Conservation (phyloP, 2,888 invertebrate genomes). For the Cephus spinipes region DNA sequence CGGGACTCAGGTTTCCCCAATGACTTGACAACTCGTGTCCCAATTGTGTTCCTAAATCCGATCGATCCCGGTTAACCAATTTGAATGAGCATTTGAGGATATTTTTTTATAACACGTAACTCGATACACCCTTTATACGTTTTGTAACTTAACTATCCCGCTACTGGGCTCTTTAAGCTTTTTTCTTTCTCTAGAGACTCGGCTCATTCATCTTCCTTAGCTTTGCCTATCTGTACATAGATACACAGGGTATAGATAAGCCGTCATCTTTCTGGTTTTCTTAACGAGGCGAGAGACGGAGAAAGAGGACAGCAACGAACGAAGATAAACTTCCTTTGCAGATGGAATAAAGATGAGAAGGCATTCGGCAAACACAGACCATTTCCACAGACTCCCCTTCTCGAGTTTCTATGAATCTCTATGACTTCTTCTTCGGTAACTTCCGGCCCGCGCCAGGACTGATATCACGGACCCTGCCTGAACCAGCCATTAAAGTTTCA, state of each 20-base stretch:
- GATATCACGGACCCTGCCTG: slow-evolving; percentile 47
- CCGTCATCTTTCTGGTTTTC: background rate
- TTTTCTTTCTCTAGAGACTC: background rate
- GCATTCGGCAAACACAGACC: slow-evolving; percentile 47
- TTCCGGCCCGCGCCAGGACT: slow-evolving; percentile 39
- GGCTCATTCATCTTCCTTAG: background rate
- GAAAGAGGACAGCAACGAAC: background rate
- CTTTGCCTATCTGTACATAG: background rate
- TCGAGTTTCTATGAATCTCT: slow-evolving; percentile 41
- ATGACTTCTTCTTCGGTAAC: slow-evolving; percentile 41
- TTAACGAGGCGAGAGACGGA: background rate
- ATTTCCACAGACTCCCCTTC: slow-evolving; percentile 21
- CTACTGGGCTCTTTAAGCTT: background rate
- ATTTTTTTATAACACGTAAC: background rate
- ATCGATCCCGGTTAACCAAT: background rate
- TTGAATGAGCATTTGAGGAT: background rate
- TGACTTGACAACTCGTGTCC: background rate
- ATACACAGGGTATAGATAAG: background rate
- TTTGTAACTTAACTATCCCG: no score
- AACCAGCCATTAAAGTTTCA: slow-evolving; percentile 58
- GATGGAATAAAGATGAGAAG: slow-evolving; percentile 61
- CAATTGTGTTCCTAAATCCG: background rate
- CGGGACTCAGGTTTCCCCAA: background rate
- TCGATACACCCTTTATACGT: no score
- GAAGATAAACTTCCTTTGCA: slow-evolving; percentile 45